Evolutionary conservation across 2,797 vertebrate species (phyloP).

Genomic region (Bradypodion pumilum): DNA sequence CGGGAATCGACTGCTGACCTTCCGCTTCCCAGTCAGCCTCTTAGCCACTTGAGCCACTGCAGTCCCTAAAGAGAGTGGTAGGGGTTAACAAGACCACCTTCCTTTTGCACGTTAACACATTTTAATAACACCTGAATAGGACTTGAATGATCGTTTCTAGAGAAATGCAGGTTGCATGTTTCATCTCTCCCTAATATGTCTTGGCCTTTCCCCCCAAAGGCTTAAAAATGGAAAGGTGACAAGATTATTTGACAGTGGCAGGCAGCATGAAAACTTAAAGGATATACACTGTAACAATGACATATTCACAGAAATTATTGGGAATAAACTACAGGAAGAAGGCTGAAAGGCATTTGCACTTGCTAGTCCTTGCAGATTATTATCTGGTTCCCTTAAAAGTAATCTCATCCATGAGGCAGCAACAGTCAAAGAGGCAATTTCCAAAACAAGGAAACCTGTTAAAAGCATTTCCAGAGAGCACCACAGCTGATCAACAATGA

Average conservation of each 20-base stretch:
- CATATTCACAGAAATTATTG: not conserved
- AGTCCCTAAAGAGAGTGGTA: not conserved
- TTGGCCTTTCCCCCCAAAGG: not conserved
- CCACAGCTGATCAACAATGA: constrained; percentile 73
- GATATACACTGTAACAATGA: constrained; percentile 7
- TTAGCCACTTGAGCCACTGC: too few species aligned
- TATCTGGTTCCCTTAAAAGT: constrained; percentile 80
- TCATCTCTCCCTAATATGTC: not conserved
- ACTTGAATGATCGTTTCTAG: not conserved
- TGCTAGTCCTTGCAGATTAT: constrained; percentile 45
- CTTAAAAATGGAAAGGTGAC: constrained; percentile 12
- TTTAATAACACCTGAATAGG: not conserved
- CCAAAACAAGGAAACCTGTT: constrained; percentile 58
- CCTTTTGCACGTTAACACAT: not conserved
- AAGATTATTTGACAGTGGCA: not conserved
- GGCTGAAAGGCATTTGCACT: constrained; percentile 9
- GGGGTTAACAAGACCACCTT: not conserved
- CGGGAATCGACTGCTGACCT: too few species aligned
- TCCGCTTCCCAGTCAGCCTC: too few species aligned
- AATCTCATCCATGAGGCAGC: constrained; percentile 70
- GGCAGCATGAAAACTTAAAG: constrained; percentile 15
- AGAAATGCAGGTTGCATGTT: constrained; percentile 9
- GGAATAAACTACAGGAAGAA: constrained; percentile 17
- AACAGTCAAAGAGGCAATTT: constrained; percentile 59
- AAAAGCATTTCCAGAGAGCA: constrained; percentile 72